Evolutionary conservation across 2,888 invertebrate species (phyloP).

Genomic region (Pedicia rivosa): DNA sequence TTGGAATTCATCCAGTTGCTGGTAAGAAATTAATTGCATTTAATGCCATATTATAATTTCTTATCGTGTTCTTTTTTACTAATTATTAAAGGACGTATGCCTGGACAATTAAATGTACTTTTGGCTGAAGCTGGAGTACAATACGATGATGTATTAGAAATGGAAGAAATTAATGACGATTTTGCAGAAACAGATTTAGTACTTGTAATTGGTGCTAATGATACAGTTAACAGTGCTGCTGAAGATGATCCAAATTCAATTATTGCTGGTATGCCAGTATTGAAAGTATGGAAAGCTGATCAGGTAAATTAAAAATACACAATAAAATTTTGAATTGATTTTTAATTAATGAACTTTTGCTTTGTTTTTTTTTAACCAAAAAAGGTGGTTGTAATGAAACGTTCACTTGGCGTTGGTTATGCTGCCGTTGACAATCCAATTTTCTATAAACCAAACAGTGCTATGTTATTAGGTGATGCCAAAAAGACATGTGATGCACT

Average conservation of each 20-base stretch:
- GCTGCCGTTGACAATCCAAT: constrained; percentile 87
- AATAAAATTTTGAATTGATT: constrained; percentile 1
- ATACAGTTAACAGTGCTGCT: constrained; percentile 82
- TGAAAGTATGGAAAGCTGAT: constrained; percentile 74
- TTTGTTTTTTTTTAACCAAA: no score
- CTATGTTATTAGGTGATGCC: constrained; percentile 78
- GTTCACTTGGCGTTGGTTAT: constrained; percentile 75
- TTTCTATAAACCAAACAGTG: constrained; percentile 78
- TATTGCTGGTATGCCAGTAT: constrained; percentile 85
- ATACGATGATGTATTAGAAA: constrained; percentile 77
- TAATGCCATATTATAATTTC: constrained; percentile 8
- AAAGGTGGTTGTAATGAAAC: constrained; percentile 85
- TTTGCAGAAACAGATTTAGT: constrained; percentile 71
- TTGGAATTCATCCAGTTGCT: constrained; percentile 84
- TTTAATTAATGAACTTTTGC: constrained; percentile 10
- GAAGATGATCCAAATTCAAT: constrained; percentile 82
- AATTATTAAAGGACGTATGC: no score
- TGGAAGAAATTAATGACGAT: constrained; percentile 85
- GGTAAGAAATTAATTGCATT: no score
- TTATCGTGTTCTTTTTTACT: no score
- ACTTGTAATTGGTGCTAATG: constrained; percentile 77
- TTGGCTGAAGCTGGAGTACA: constrained; percentile 88
- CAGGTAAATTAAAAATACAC: constrained; percentile 54
- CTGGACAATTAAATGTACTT: constrained; percentile 80
- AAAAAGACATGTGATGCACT: constrained; percentile 81